These are phyloP conservation scores for Julus scanicus DNA, from an alignment of 2,888 invertebrate species.

Conservation along the genomic window DNA sequence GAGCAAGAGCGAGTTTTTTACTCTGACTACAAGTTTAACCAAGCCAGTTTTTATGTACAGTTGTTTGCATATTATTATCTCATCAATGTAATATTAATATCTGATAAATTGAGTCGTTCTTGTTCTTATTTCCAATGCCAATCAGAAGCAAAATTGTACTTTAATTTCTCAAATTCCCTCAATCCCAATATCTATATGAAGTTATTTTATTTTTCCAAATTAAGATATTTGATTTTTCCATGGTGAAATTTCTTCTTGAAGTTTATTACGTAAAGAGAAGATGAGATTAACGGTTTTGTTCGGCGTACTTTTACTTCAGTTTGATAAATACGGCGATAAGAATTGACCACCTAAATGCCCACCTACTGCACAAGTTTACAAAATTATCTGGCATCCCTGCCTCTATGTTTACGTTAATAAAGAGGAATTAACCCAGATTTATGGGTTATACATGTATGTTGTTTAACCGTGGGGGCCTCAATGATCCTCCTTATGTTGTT, in stretches of 20 bases:
- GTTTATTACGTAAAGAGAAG: too few relatives aligned
- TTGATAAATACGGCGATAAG: background rate
- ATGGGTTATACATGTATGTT: background rate
- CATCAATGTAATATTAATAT: too few relatives aligned
- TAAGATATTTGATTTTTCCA: background rate
- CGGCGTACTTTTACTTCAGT: background rate
- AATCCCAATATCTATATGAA: too few relatives aligned
- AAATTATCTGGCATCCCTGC: background rate
- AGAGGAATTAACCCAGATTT: constrained; percentile 29
- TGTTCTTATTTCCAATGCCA: too few relatives aligned
- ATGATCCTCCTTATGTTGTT: constrained; percentile 15
- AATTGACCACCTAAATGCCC: constrained; percentile 17
- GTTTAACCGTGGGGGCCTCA: background rate
- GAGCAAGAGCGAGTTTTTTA: too few relatives aligned
- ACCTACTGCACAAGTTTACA: background rate
- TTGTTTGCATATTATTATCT: too few relatives aligned
- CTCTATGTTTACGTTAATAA: background rate
- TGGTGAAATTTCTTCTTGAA: background rate
- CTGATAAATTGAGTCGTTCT: too few relatives aligned
- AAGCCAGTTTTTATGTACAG: too few relatives aligned
- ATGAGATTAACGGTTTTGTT: too few relatives aligned
- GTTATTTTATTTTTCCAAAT: background rate
- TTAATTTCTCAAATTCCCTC: background rate
- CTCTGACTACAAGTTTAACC: too few relatives aligned
- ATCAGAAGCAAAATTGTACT: too few relatives aligned